phyloP scores from a whole-genome alignment of 2,113 vertebrate genomes.

The Muscicapa adusta region DNA sequence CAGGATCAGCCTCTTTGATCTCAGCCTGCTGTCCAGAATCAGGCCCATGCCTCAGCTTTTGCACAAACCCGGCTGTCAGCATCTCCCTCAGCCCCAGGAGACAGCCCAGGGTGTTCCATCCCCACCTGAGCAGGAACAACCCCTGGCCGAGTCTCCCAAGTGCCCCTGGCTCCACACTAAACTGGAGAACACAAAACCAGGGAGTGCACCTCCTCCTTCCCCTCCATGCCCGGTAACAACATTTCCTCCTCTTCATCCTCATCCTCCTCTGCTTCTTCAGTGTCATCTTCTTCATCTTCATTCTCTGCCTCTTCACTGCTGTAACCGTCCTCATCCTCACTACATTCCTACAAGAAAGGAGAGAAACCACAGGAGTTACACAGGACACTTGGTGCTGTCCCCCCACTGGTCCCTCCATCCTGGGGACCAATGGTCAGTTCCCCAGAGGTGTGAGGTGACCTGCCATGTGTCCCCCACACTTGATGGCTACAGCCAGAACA shows the following conservation, averaged over 20 bases:
- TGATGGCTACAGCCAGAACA: neutral
- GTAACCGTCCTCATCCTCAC: constrained; percentile 83
- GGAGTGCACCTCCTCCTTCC: constrained; percentile 90
- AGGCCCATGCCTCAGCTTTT: neutral
- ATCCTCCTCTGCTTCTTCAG: constrained; percentile 84
- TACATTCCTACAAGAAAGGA: constrained; percentile 81
- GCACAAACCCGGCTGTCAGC: neutral
- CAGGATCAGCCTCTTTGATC: neutral
- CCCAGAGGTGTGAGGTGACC: neutral
- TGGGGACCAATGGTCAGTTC: neutral
- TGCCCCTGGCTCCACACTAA: neutral
- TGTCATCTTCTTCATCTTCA: constrained; percentile 86
- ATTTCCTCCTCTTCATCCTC: constrained; percentile 88
- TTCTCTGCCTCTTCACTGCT: constrained; percentile 80
- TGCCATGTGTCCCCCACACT: neutral
- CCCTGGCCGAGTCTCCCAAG: neutral
- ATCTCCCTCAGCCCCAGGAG: neutral
- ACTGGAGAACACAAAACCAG: neutral
- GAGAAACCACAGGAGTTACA: neutral
- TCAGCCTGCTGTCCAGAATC: neutral
- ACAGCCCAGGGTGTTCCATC: neutral
- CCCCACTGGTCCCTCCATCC: neutral
- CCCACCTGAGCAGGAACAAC: neutral
- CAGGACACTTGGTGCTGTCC: neutral
- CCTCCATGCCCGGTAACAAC: constrained; percentile 97